Percentiles rank a stretch among this genome's conserved stretches.
These are phyloP conservation scores for Herminia tarsipennalis DNA, from an alignment of 2,888 invertebrate genomes.

Conservation along the genomic window DNA sequence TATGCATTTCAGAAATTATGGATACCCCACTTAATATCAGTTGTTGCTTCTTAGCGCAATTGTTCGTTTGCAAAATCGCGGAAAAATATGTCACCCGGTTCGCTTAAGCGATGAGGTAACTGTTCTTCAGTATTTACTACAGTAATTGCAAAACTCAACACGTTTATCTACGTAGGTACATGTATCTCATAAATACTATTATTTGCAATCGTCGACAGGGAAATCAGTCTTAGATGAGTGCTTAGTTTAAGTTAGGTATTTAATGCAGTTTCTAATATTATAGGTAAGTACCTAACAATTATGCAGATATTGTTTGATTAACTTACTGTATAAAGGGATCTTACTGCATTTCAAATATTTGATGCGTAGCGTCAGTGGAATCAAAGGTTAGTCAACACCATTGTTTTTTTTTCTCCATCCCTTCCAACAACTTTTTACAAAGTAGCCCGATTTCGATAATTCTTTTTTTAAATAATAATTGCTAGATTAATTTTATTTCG, in stretches of 20 bases:
- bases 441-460: too few species aligned
- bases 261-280: too few species aligned
- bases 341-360: too few species aligned
- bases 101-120: constrained; percentile 31
- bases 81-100: constrained; percentile 39
- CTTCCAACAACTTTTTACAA: too few species aligned
- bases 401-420: too few species aligned
- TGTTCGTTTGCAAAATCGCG: constrained; percentile 33
- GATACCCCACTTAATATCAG: constrained; percentile 17
- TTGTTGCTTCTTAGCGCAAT: constrained; percentile 21
- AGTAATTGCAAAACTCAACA: constrained; percentile 33
- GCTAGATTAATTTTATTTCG: constrained; percentile 4
- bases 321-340: too few species aligned
- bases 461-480: too few species aligned
- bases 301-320: too few species aligned
- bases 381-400: too few species aligned
- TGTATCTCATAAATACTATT: constrained; percentile 31
- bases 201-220: constrained; percentile 27
- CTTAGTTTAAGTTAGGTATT: background rate
- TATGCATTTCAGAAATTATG: background rate
- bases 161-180: constrained; percentile 38
- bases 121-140: constrained; percentile 35
- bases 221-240: constrained; percentile 15
- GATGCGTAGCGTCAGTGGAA: too few species aligned
- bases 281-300: too few species aligned